Base-by-base conservation (phyloP, 37 sponge, comb jelly and placozoan species). In the Ephydatia muelleri region DNA sequence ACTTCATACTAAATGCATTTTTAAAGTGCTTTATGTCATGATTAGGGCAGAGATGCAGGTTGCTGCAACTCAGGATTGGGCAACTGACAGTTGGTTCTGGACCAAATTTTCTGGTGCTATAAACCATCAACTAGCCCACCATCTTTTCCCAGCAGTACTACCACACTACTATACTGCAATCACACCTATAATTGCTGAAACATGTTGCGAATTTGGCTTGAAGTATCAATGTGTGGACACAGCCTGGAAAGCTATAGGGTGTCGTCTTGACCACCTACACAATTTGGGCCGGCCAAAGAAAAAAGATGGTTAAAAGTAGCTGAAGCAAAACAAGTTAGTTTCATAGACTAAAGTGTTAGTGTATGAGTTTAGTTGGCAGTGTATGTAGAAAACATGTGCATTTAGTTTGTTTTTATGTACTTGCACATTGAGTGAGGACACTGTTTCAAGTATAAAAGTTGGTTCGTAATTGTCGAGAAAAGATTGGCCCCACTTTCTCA, bases 41-140 rank as follows among this genome's bases (percentile, higher is more conserved):
- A 23, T 9, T 76, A 74, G 86, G 86, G 28, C 77, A 31, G 79
- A 80, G 70, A 57, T 86, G 87, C 87, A 86, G 65, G 68, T 86
- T 13, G 29, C 79, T 27, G 47, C 87, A 29, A 70, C 80, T 38
- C 36, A 57, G 75, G 87, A 86, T 65, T 86, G 80, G 49, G 80
- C 80, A 3, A 85, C 86, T 11, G 79, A 85, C 25, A 76, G 77
- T 35, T 65, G 39, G 64, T 66, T 85, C n/a, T 77, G 78, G 86
- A 67, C 70, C 23, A 19, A 39, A 22, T 35, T 78, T 1, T 38
- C 86, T 12, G 86, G 85, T 78, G 85, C 68, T 79, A 19, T 84
- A 70, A 84, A 84, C 57, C 16, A 47, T 33, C 85, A 84, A 27
- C 65, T 77, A 5, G 78, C 34, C 38, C 85, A 84, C 30, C 85